Percentiles rank a stretch among this genome's conserved stretches.
These are phyloP conservation scores for Phycodurus eques DNA, from an alignment of 2,113 vertebrate genomes.

Conservation along the genomic window DNA sequence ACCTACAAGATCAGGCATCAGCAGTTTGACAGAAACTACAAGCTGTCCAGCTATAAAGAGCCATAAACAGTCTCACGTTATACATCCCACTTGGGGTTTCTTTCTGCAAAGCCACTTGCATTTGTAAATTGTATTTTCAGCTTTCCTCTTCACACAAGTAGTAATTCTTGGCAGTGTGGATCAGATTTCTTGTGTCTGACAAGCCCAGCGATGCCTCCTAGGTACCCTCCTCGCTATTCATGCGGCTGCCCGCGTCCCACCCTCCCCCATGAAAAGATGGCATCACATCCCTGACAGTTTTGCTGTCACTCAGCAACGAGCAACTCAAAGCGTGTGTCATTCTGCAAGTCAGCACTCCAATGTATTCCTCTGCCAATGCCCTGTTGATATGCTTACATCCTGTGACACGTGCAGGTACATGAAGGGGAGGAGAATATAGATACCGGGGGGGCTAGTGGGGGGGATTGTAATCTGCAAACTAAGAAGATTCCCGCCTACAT, in stretches of 20 bases:
- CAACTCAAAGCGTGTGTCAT: conserved; percentile 54
- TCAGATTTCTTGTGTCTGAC: conserved; percentile 57
- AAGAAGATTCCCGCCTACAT: conserved; percentile 49
- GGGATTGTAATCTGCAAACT: conserved; percentile 44
- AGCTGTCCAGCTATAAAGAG: conserved; percentile 46
- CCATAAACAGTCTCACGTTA: conserved; percentile 50
- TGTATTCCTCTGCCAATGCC: conserved; percentile 28
- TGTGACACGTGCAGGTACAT: conserved; percentile 25
- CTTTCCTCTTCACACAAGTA: conserved; percentile 41
- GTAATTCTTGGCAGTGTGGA: conserved; percentile 48
- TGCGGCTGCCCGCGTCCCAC: conserved; percentile 51
- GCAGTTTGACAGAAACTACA: conserved; percentile 59
- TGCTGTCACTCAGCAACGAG: conserved; percentile 57
- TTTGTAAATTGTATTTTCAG: conserved; percentile 65
- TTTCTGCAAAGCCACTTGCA: conserved; percentile 53
- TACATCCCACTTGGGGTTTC: conserved; percentile 2
- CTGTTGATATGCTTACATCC: conserved; percentile 1
- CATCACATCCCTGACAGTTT: conserved; percentile 51
- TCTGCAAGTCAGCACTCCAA: conserved; percentile 54
- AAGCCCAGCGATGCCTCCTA: conserved; percentile 58
- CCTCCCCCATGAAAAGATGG: conserved; percentile 57
- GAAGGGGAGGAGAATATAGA: conserved; percentile 9
- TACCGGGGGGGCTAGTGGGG: neutral
- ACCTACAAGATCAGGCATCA: conserved; percentile 56
- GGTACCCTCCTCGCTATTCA: conserved; percentile 45